Evolutionary conservation across 2,113 vertebrate species (phyloP).

Genomic region (Aramus guarauna): DNA sequence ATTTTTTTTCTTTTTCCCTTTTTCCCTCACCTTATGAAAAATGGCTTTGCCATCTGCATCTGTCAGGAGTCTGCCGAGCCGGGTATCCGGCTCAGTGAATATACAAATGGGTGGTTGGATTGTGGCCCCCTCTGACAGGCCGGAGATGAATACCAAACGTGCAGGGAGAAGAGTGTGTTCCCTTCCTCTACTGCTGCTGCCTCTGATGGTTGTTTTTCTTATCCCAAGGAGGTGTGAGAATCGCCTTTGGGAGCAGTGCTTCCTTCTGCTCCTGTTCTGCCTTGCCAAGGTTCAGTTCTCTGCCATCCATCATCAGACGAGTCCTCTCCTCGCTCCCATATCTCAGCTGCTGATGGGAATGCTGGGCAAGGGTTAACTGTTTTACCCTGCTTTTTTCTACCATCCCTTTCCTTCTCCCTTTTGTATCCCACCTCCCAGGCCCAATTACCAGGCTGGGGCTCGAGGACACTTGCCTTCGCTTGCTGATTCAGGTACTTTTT

Average conservation of each 20-base stretch:
- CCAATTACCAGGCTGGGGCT: background rate
- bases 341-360: background rate
- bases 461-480: background rate
- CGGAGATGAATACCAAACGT: slow-evolving; percentile 49
- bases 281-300: slow-evolving; percentile 2
- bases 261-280: slow-evolving; percentile 28
- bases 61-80: slow-evolving; percentile 58
- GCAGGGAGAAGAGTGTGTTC: background rate
- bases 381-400: background rate
- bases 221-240: slow-evolving; percentile 7
- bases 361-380: background rate
- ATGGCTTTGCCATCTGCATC: slow-evolving; percentile 71
- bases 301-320: slow-evolving; percentile 14
- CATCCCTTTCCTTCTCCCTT: background rate
- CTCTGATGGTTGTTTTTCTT: background rate
- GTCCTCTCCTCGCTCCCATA: background rate
- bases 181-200: background rate
- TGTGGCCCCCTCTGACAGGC: slow-evolving; percentile 26
- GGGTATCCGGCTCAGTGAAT: slow-evolving; percentile 64
- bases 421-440: background rate
- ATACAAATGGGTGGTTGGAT: slow-evolving; percentile 65
- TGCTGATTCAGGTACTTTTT: background rate
- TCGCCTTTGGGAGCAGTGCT: background rate
- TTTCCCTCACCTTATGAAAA: slow-evolving; percentile 62
- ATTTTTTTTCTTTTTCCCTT: background rate